A percentile compares a stretch with the other conserved stretches of the same genome.
phyloP scores from a whole-genome alignment of 2,113 vertebrate species.

The Callopanchax toddi region DNA sequence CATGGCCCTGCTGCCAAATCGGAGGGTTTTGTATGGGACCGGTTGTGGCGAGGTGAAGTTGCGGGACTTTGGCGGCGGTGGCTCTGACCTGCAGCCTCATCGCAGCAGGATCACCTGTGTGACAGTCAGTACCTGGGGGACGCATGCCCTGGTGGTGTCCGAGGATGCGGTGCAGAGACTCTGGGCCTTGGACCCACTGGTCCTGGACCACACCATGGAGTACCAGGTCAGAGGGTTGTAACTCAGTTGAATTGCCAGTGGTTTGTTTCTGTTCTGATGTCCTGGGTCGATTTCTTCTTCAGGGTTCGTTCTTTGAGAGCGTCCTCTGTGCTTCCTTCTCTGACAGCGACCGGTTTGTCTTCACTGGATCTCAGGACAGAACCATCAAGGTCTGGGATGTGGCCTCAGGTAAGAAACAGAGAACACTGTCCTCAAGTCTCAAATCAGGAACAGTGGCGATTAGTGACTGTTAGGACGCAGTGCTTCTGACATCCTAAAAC shows the following conservation, averaged over 20 bases:
- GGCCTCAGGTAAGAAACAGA: constrained; percentile 67
- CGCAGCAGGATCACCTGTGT: constrained; percentile 76
- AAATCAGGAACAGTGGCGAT: too few relatives aligned
- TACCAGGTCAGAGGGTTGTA: constrained; percentile 80
- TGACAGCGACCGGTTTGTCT: constrained; percentile 76
- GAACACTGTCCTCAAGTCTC: too few relatives aligned
- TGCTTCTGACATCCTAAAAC: too few relatives aligned
- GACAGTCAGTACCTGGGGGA: constrained; percentile 75
- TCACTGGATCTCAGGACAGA: constrained; percentile 77
- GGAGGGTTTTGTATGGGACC: constrained; percentile 75
- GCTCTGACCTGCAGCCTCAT: constrained; percentile 77
- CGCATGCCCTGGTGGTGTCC: constrained; percentile 76
- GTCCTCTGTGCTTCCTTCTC: constrained; percentile 84
- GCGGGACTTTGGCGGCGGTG: constrained; percentile 51
- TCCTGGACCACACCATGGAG: constrained; percentile 81
- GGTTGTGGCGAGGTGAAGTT: constrained; percentile 67
- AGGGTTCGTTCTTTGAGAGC: constrained; percentile 79
- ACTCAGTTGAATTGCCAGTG: too few relatives aligned
- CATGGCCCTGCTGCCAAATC: constrained; percentile 69
- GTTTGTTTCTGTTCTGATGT: not conserved
- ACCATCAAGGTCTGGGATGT: constrained; percentile 83
- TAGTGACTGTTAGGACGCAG: too few relatives aligned
- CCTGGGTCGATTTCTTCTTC: not conserved
- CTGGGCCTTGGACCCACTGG: constrained; percentile 80
- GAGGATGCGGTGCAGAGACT: constrained; percentile 79